Conservation (phyloP, 2,113 vertebrate species). For the Spea bombifrons region DNA sequence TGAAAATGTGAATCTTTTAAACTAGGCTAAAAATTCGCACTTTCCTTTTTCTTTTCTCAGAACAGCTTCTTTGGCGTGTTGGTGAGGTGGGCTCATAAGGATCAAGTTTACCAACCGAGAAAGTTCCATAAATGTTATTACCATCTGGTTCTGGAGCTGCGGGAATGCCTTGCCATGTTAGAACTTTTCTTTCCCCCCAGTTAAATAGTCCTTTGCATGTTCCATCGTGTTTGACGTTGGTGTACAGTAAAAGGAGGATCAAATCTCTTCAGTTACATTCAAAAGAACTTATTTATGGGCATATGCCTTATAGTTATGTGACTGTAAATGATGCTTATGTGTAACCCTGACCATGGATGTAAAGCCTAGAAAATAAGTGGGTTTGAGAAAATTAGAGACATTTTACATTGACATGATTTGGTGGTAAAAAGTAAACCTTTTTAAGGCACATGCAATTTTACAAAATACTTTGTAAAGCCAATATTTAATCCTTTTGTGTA, state of each 20-base stretch:
- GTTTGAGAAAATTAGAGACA: not conserved
- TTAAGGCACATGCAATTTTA: conserved; percentile 10
- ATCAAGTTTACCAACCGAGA: conserved; percentile 56
- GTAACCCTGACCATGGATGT: not conserved
- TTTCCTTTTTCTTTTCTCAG: conserved; percentile 20
- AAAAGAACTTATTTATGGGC: not conserved
- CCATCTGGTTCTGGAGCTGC: conserved; percentile 56
- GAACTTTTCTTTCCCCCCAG: conserved; percentile 1
- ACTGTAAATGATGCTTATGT: not conserved
- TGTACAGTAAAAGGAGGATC: no score
- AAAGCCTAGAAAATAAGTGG: conserved; percentile 16
- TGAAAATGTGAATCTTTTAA: conserved; percentile 64
- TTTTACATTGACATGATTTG: not conserved
- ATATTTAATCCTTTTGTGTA: not conserved
- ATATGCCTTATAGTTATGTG: not conserved
- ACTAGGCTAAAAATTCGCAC: conserved; percentile 60
- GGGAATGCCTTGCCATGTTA: not conserved
- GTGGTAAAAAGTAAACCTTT: not conserved
- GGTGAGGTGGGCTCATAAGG: conserved; percentile 53
- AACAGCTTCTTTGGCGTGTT: conserved; percentile 8
- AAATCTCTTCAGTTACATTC: no score
- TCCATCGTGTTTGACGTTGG: no score
- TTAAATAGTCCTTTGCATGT: not conserved
- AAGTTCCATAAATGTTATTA: conserved; percentile 52
- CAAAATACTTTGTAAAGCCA: conserved; percentile 2